Evolutionary conservation across 2,113 vertebrate genomes (phyloP).

Genomic region (Dipodomys spectabilis): DNA sequence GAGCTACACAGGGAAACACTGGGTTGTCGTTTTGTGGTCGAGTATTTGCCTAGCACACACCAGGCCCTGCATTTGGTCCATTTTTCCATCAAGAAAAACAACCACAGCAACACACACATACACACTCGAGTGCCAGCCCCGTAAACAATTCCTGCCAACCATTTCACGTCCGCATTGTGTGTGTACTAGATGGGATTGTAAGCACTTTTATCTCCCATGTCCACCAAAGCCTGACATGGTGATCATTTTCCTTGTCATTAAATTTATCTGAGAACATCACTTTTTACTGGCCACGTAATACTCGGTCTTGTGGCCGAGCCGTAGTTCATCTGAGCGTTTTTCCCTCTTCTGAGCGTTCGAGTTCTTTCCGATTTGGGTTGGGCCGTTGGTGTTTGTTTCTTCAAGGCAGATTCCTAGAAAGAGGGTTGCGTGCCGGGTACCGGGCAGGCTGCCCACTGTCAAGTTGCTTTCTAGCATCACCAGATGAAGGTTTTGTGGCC

Average conservation of each 20-base stretch:
- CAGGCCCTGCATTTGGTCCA: too few species aligned
- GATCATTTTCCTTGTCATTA: slow-evolving; percentile 76
- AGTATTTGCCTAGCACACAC: too few species aligned
- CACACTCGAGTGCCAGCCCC: not conserved
- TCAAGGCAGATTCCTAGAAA: not conserved
- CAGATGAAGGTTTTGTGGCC: not conserved
- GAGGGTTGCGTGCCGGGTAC: not conserved
- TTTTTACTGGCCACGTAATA: slow-evolving; percentile 77
- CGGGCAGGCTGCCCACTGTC: not conserved
- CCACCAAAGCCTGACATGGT: slow-evolving; percentile 52
- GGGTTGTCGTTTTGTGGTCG: too few species aligned
- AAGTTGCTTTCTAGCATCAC: not conserved
- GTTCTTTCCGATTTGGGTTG: slow-evolving; percentile 20
- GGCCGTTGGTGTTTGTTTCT: not conserved
- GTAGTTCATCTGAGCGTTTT: slow-evolving; percentile 69
- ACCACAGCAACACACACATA: too few species aligned
- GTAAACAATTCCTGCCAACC: slow-evolving; percentile 15
- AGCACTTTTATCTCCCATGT: slow-evolving; percentile 60
- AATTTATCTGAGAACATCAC: slow-evolving; percentile 77
- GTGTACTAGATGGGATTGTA: slow-evolving; percentile 11
- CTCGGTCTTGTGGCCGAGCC: slow-evolving; percentile 58
- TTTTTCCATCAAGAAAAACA: not conserved
- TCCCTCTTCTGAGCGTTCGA: slow-evolving; percentile 46
- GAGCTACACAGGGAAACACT: too few species aligned
- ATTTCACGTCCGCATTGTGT: slow-evolving; percentile 55